Conservation (phyloP, 2,113 vertebrate species). For the Bostrychus sinensis region DNA sequence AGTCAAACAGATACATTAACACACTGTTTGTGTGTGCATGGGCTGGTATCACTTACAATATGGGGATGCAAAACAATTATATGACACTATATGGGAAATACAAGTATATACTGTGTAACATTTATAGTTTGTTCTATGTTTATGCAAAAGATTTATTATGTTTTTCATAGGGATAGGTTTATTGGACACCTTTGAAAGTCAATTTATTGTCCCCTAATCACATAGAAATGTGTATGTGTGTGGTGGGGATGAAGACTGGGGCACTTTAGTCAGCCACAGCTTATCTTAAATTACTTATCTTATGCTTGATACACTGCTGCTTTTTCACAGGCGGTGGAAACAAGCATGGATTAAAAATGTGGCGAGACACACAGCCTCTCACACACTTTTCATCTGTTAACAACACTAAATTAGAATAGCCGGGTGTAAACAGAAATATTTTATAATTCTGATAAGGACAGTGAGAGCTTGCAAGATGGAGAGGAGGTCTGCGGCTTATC, state of each 20-base stretch:
- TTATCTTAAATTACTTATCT: constrained; percentile 75
- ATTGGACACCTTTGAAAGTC: constrained; percentile 1
- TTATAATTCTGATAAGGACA: constrained; percentile 37
- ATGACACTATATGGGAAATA: not conserved
- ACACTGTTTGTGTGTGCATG: constrained; percentile 43
- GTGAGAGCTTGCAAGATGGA: constrained; percentile 9
- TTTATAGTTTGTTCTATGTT: not conserved
- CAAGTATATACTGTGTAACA: not conserved
- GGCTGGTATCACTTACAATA: not conserved
- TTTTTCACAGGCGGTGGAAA: constrained; percentile 47
- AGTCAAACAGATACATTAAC: constrained; percentile 77
- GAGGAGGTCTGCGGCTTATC: constrained; percentile 5
- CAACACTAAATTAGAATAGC: constrained; percentile 40
- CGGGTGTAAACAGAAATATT: constrained; percentile 37
- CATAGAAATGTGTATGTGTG: constrained; percentile 15
- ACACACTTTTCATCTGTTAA: constrained; percentile 14
- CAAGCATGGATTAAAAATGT: constrained; percentile 45
- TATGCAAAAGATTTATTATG: not conserved
- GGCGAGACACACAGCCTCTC: constrained; percentile 18
- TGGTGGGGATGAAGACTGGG: constrained; percentile 37
- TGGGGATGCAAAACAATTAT: constrained; percentile 3
- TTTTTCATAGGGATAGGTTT: not conserved
- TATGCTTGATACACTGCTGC: constrained; percentile 50
- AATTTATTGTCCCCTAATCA: constrained; percentile 7
- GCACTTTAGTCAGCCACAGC: constrained; percentile 56